phyloP scores from a whole-genome alignment of 2,888 invertebrate genomes.

The Drosophila subquinaria region DNA sequence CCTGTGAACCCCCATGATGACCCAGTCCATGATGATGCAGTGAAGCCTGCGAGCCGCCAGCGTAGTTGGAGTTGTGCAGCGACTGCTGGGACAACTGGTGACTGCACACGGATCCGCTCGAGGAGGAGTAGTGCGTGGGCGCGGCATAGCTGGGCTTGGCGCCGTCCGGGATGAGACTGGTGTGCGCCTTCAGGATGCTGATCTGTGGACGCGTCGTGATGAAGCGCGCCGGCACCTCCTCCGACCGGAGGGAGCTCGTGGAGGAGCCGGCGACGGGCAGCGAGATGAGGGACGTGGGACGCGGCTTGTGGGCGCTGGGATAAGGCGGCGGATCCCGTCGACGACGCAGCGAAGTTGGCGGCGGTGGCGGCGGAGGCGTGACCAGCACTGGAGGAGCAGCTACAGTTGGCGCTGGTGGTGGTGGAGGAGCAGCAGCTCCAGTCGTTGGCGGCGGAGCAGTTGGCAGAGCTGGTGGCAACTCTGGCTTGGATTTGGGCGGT shows the following conservation, averaged over 20 bases:
- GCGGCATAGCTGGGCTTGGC: slow-evolving; percentile 88
- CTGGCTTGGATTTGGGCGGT: slow-evolving; percentile 52
- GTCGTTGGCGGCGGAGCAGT: slow-evolving; percentile 11
- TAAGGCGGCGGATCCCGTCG: slow-evolving; percentile 90
- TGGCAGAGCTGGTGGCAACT: slow-evolving; percentile 33
- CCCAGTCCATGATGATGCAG: slow-evolving; percentile 60
- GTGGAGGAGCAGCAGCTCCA: slow-evolving; percentile 17
- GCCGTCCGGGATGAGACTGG: slow-evolving; percentile 89
- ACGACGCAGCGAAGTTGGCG: slow-evolving; percentile 62
- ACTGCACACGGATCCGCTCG: slow-evolving; percentile 75
- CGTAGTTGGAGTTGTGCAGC: slow-evolving; percentile 82
- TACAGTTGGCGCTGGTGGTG: background rate
- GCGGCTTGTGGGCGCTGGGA: slow-evolving; percentile 86
- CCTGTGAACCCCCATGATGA: background rate
- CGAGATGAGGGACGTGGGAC: slow-evolving; percentile 86
- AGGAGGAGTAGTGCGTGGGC: slow-evolving; percentile 84
- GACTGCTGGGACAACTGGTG: slow-evolving; percentile 81
- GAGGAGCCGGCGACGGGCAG: slow-evolving; percentile 82
- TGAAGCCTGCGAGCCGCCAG: slow-evolving; percentile 78
- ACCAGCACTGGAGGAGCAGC: slow-evolving; percentile 7
- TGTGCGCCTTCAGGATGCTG: slow-evolving; percentile 91
- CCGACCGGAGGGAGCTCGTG: slow-evolving; percentile 86
- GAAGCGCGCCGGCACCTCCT: slow-evolving; percentile 91
- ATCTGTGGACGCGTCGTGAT: slow-evolving; percentile 92
- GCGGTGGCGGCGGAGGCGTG: slow-evolving; percentile 28